Base-by-base conservation (phyloP, 2,113 vertebrate species). In the Astatoreochromis straeleni region DNA sequence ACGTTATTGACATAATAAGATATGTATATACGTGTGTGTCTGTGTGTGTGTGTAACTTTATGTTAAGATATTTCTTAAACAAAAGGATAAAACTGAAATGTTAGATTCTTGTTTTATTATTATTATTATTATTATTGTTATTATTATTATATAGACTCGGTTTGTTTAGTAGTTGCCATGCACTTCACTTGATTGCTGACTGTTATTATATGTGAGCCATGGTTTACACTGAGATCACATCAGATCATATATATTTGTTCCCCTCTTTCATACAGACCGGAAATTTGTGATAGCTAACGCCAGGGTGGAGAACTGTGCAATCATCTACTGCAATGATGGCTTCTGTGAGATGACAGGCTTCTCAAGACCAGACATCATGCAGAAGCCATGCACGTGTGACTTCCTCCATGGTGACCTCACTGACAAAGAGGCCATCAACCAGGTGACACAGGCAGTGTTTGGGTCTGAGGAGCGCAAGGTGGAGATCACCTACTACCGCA, bases 271-370 rank as follows among this genome's bases (percentile, higher is more conserved):
- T 90, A 91, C 96, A 99, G 99, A 99, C 96, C 98, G 98, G 95
- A 99, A 99, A 97, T 99, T 99, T 97, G 97, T 99, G 90, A 99
- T 99, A 96, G 99, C 99, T 96, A 99, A 99, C 95, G 98, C 98
- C 86, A 97, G 98, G 94, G 98, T 99, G 83, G 96, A 98, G 96
- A 99, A 99, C 87, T 99, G 99, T 96, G 99, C 98, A 11, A 99
- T 99, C 95, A 99, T 99, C 93, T 99, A 99, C 96, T 99, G 98
- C 97, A 99, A 99, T 75, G 99, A 99, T 83, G 98, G 97, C 82
- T 99, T 99, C 96, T 99, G 98, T 83, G 99, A 99, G 96, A 99
- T 99, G 98, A 99, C 98, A 0, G 99, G 99, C 80, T 99, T 98
- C 96, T 99, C 99, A 79, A 97, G 99, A 93, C 96, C 98, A 80